These are phyloP conservation scores for Brachylomia viminalis DNA, from an alignment of 2,888 invertebrate genomes.

Conservation along the genomic window DNA sequence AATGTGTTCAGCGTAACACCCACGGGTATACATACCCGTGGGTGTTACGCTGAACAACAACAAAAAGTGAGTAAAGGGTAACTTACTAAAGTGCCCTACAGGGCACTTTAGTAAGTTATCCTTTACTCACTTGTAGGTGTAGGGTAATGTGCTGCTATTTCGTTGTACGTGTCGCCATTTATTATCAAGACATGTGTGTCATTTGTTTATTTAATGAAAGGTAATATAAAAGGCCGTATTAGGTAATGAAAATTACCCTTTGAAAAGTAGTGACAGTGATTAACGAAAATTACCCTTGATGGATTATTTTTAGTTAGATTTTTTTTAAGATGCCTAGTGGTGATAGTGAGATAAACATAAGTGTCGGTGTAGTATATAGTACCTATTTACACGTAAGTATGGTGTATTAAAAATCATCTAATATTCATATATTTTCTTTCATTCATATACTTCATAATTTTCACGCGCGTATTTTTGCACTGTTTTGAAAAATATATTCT, in stretches of 20 bases:
- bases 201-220: constrained; percentile 17
- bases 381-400: too few relatives aligned
- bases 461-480: not conserved
- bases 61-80: too few relatives aligned
- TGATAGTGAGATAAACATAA: too few relatives aligned
- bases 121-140: not conserved
- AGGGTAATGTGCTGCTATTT: constrained; percentile 16
- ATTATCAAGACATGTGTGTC: constrained; percentile 19
- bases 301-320: too few relatives aligned
- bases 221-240: not conserved
- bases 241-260: constrained; percentile 13
- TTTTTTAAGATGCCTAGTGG: too few relatives aligned
- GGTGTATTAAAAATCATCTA: not conserved
- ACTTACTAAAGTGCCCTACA: too few relatives aligned
- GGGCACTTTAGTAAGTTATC: constrained; percentile 13
- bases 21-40: constrained; percentile 21
- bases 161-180: constrained; percentile 16
- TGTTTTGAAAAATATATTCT: constrained; percentile 16
- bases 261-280: not conserved
- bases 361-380: not conserved
- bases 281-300: not conserved
- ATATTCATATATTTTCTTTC: too few relatives aligned
- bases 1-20: constrained; percentile 30
- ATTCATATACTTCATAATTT: not conserved
- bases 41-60: too few relatives aligned